phyloP scores from a whole-genome alignment of 2,888 invertebrate species.

The Eupithecia pulchellata region DNA sequence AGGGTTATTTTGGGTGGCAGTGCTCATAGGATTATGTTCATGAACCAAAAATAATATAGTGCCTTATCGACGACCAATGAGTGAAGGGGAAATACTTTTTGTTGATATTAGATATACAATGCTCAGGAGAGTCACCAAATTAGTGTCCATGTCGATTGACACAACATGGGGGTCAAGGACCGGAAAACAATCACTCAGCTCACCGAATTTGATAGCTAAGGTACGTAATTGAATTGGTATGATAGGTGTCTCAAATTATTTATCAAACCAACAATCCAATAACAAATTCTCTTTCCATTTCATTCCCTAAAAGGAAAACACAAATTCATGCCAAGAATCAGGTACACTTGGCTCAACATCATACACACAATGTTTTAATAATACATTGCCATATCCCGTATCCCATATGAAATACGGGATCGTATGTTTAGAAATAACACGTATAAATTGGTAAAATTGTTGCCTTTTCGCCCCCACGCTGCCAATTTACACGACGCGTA shows the following conservation, averaged over 20 bases:
- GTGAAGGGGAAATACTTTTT: not conserved
- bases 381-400: not conserved
- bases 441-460: slow-evolving; percentile 30
- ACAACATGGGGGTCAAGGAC: not conserved
- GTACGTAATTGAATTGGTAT: not conserved
- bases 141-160: not conserved
- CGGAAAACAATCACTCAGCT: not conserved
- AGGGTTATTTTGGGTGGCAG: not conserved
- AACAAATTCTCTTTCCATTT: slow-evolving; percentile 8
- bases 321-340: slow-evolving; percentile 3
- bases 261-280: not conserved
- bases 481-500: slow-evolving; percentile 17
- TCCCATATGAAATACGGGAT: slow-evolving; percentile 14
- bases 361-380: slow-evolving; percentile 17
- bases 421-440: slow-evolving; percentile 32
- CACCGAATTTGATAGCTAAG: not conserved
- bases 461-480: slow-evolving; percentile 17
- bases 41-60: not conserved
- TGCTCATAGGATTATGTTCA: not conserved
- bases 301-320: slow-evolving; percentile 18
- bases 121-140: not conserved
- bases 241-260: not conserved
- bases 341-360: slow-evolving; percentile 3
- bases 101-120: not conserved
- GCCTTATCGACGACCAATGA: not conserved